Percentiles rank a stretch among this genome's conserved stretches.
phyloP scores from a whole-genome alignment of 2,797 vertebrate genomes.

The Gastrophryne carolinensis region DNA sequence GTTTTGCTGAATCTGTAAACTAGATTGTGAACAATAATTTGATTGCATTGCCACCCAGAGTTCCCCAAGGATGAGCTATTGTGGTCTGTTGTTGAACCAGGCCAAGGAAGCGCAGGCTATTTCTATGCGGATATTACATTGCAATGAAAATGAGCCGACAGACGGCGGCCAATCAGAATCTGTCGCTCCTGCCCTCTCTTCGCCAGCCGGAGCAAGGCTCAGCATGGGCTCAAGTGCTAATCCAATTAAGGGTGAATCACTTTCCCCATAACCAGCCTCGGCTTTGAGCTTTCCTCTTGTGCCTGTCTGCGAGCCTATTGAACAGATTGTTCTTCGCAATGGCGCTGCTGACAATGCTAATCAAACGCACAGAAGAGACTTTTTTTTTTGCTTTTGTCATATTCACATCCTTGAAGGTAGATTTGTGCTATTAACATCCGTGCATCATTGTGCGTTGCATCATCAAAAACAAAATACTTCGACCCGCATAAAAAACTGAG shows the following conservation, averaged over 20 bases:
- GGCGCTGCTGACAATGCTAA: conserved; percentile 6
- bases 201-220: conserved; percentile 9
- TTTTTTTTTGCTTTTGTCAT: neutral
- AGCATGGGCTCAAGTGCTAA: conserved; percentile 41
- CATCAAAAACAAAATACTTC: no score
- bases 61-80: conserved; percentile 6
- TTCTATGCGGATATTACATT: conserved; percentile 22
- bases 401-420: neutral
- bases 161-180: neutral
- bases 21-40: neutral
- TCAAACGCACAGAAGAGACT: neutral
- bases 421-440: neutral
- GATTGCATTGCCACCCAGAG: neutral
- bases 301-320: neutral
- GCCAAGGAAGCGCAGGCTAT: neutral
- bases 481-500: no score
- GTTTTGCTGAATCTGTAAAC: no score
- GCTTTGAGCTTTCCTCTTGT: conserved; percentile 17
- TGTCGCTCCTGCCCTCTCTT: neutral
- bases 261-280: conserved; percentile 23
- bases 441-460: no score
- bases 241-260: conserved; percentile 39
- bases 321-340: conserved; percentile 30
- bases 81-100: neutral
- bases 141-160: conserved; percentile 9